These are phyloP conservation scores for Campoplex capitator DNA, from an alignment of 2,888 invertebrate species.

Conservation along the genomic window DNA sequence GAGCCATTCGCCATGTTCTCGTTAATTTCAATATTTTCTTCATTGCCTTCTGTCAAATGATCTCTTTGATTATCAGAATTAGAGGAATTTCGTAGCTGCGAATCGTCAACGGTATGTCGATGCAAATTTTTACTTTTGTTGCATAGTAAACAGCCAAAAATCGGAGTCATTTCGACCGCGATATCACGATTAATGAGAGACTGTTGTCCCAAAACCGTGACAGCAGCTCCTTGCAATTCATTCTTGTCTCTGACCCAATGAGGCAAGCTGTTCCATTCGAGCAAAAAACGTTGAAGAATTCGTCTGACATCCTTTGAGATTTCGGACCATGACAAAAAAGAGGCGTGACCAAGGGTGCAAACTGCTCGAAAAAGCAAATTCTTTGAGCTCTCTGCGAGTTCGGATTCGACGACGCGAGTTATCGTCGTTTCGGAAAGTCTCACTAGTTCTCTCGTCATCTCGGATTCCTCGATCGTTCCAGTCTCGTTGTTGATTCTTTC, in stretches of 20 bases:
- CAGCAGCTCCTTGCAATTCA: conserved; percentile 84
- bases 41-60: conserved; percentile 72
- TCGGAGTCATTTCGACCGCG: conserved; percentile 88
- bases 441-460: conserved; percentile 74
- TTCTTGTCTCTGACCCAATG: conserved; percentile 65
- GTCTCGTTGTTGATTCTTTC: conserved; percentile 39
- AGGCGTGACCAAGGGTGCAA: conserved; percentile 80
- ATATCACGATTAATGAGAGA: conserved; percentile 88
- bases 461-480: not conserved
- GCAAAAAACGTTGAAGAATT: conserved; percentile 78
- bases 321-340: conserved; percentile 76
- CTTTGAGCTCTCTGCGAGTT: conserved; percentile 67
- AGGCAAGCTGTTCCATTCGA: conserved; percentile 78
- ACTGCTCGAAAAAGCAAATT: conserved; percentile 72
- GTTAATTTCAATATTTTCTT: not conserved
- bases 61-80: no score
- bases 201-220: conserved; percentile 87
- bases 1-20: conserved; percentile 70
- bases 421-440: conserved; percentile 77
- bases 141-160: conserved; percentile 87
- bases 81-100: no score
- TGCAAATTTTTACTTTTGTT: conserved; percentile 44
- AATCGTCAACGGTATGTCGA: no score
- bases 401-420: conserved; percentile 72
- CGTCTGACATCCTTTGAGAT: conserved; percentile 74